Conservation (phyloP, 2,113 vertebrate species). For the Nycticryphes semicollaris region DNA sequence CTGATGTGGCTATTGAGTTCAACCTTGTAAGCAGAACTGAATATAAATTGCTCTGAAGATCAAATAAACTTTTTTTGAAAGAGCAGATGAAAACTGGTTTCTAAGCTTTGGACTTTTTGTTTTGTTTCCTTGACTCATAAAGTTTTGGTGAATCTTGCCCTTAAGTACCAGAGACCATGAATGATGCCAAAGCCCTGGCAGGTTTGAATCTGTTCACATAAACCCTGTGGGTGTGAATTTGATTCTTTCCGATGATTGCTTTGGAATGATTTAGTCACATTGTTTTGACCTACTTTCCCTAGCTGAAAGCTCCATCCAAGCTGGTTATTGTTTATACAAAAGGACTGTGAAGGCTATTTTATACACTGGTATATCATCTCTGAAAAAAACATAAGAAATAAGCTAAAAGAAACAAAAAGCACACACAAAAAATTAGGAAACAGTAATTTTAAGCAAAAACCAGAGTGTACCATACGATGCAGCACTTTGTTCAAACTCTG, state of each 20-base stretch:
- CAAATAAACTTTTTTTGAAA: neutral
- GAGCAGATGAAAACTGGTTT: neutral
- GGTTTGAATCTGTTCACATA: conserved; percentile 48
- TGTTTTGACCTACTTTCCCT: conserved; percentile 46
- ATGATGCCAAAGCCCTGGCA: conserved; percentile 41
- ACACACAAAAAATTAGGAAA: neutral
- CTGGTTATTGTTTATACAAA: neutral
- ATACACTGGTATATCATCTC: neutral
- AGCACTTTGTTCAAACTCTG: neutral
- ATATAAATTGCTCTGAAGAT: neutral
- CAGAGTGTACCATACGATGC: neutral
- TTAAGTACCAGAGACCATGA: neutral
- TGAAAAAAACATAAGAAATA: neutral
- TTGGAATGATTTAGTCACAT: conserved; percentile 44
- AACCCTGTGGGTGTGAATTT: conserved; percentile 37
- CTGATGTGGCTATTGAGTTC: neutral
- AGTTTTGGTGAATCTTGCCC: neutral
- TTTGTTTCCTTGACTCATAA: conserved; percentile 38
- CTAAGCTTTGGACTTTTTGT: neutral
- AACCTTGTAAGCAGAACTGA: neutral
- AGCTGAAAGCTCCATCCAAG: neutral
- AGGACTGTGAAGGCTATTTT: neutral
- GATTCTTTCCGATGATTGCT: conserved; percentile 13
- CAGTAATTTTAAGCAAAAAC: neutral
- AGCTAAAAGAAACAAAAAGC: no score